phyloP scores from a whole-genome alignment of 2,888 invertebrate species.

The Nymphalis polychloros region DNA sequence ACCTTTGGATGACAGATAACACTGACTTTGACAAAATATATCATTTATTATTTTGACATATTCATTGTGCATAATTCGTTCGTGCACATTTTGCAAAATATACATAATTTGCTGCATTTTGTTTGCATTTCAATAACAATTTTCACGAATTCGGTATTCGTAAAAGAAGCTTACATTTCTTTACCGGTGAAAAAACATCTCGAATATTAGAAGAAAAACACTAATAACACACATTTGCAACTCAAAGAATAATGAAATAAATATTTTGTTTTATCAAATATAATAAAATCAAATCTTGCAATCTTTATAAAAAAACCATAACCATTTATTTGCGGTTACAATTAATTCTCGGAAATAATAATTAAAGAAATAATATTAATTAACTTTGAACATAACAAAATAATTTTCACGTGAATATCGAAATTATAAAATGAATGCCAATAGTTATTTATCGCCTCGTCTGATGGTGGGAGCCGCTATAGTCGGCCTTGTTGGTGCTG shows the following conservation, averaged over 20 bases:
- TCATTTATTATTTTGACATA: constrained; percentile 8
- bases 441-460: constrained; percentile 58
- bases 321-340: neutral
- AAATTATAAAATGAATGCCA: constrained; percentile 32
- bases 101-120: neutral
- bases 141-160: too few species aligned
- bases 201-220: too few species aligned
- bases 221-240: too few species aligned
- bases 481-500: constrained; percentile 75
- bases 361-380: too few species aligned
- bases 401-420: neutral
- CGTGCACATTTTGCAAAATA: constrained; percentile 8
- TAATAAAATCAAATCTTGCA: too few species aligned
- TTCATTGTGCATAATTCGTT: neutral
- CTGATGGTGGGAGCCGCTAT: constrained; percentile 74
- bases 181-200: neutral
- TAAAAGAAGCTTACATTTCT: neutral
- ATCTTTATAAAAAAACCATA: too few species aligned
- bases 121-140: neutral
- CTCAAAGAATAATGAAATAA: too few species aligned
- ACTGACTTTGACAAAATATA: neutral
- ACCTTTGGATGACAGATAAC: too few species aligned
- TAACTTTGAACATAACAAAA: too few species aligned
- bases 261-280: too few species aligned
- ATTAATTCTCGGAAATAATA: too few species aligned